Evolutionary conservation across 2,797 vertebrate genomes (phyloP).

Genomic region (Sebastes iracundus): DNA sequence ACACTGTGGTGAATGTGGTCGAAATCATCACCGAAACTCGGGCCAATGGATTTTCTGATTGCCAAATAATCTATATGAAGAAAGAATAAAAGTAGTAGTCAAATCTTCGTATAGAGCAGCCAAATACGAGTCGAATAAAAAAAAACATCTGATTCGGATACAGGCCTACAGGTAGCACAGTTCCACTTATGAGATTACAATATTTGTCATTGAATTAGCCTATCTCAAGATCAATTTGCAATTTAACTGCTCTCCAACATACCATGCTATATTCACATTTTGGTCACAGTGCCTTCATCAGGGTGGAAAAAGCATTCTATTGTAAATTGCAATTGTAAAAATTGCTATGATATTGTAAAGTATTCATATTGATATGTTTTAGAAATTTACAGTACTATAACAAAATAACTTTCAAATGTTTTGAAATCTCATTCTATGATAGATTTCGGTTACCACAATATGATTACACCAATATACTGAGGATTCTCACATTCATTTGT

Average conservation of each 20-base stretch:
- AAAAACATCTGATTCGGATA: accelerated
- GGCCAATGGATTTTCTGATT: no score
- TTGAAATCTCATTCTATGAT: no score
- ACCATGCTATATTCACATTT: neutral
- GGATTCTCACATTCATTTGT: neutral
- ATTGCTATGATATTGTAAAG: neutral
- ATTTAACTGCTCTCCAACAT: neutral
- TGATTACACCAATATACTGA: neutral
- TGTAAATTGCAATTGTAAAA: neutral
- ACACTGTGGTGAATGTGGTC: no score
- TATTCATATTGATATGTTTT: neutral
- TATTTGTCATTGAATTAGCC: neutral
- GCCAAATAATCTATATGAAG: no score
- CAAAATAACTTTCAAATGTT: neutral
- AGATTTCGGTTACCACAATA: neutral
- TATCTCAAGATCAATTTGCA: neutral
- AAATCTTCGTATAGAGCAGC: no score
- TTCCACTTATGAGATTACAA: neutral
- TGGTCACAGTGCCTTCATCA: neutral
- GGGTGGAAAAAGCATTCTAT: neutral
- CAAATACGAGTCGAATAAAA: no score
- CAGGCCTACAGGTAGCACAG: neutral
- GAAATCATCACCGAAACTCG: no score
- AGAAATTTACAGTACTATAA: neutral
- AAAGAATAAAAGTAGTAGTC: no score